Evolutionary conservation across 2,113 vertebrate genomes (phyloP).

Genomic region (Sceloporus undulatus): DNA sequence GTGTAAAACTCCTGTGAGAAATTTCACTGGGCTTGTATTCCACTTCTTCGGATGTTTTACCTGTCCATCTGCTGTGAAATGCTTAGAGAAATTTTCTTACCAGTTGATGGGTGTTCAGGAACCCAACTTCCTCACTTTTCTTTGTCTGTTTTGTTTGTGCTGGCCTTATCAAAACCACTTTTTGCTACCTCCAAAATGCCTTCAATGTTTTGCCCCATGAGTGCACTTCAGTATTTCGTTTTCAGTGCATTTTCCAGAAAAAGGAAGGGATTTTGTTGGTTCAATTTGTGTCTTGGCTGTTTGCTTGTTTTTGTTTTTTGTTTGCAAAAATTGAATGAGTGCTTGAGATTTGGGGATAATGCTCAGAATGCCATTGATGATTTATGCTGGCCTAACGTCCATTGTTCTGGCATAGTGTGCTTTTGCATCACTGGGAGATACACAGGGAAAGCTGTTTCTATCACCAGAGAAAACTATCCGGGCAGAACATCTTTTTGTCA

Average conservation of each 20-base stretch:
- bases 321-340: no score
- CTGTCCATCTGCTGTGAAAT: neutral
- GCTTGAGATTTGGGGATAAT: no score
- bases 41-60: neutral
- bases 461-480: no score
- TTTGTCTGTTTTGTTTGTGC: neutral
- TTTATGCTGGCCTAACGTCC: no score
- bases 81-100: neutral
- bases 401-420: no score
- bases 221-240: neutral
- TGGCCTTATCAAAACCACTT: neutral
- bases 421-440: no score
- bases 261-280: neutral
- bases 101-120: neutral
- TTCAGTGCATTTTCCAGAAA: neutral
- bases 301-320: no score
- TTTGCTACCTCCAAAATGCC: neutral
- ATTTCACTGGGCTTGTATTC: neutral
- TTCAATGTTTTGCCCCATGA: neutral
- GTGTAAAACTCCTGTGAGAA: slow-evolving; percentile 23
- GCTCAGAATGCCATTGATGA: no score
- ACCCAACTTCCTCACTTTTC: neutral
- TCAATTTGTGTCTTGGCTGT: no score
- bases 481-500: no score
- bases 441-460: no score